Percentiles rank a stretch among this genome's conserved stretches.
Evolutionary conservation across 2,113 vertebrate genomes (phyloP).

Genomic region (Pithys albifrons): DNA sequence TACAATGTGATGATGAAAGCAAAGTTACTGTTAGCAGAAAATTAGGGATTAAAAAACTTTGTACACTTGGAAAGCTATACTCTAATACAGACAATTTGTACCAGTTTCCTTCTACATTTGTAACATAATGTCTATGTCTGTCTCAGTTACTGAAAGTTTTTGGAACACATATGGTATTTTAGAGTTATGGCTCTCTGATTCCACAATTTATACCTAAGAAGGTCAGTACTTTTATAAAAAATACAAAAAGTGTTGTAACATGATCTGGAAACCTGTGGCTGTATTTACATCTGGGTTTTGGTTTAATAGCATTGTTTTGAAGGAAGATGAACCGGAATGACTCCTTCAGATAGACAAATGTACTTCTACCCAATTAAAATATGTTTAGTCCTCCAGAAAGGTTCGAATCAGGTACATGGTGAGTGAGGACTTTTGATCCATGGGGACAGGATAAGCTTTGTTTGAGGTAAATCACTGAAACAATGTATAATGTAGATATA

Average conservation of each 20-base stretch:
- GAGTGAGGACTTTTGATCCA: not conserved
- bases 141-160: not conserved
- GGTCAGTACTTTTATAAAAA: not conserved
- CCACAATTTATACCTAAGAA: not conserved
- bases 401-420: not conserved
- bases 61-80: not conserved
- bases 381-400: not conserved
- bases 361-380: not conserved
- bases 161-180: not conserved
- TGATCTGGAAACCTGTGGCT: not conserved
- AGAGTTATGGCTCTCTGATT: not conserved
- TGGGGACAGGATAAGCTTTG: not conserved
- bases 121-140: not conserved
- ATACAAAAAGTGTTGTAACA: not conserved
- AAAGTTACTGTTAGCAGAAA: not conserved
- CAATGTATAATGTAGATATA: rapidly evolving
- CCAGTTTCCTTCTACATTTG: not conserved
- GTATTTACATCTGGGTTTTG: not conserved
- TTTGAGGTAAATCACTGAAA: not conserved
- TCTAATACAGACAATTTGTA: not conserved
- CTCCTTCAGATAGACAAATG: not conserved
- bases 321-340: not conserved
- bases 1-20: not conserved
- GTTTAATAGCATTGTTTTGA: not conserved
- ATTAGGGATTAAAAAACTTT: not conserved